phyloP scores from a whole-genome alignment of 2,113 vertebrate genomes.

The Columba janthina region DNA sequence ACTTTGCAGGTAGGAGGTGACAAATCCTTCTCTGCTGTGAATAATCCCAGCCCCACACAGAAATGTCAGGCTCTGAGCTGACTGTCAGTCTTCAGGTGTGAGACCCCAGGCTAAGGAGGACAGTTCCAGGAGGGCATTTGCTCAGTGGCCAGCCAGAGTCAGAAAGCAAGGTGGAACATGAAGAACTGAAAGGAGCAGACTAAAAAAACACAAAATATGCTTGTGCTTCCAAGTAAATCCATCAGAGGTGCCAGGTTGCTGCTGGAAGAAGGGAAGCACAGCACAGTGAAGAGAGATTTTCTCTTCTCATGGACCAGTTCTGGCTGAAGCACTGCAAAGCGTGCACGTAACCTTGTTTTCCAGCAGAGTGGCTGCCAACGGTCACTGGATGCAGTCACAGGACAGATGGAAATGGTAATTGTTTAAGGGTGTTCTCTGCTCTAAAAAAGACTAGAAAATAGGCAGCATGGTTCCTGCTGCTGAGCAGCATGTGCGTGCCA shows the following conservation, averaged over 20 bases:
- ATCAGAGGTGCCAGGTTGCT: not conserved
- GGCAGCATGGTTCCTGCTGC: not conserved
- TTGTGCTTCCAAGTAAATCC: not conserved
- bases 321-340: not conserved
- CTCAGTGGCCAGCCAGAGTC: not conserved
- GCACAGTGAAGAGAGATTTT: not conserved
- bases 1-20: not conserved
- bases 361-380: not conserved
- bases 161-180: not conserved
- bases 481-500: not conserved
- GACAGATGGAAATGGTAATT: not conserved
- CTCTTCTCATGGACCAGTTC: not conserved
- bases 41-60: not conserved
- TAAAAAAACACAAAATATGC: not conserved
- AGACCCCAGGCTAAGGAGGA: not conserved
- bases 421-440: not conserved
- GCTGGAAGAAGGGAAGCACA: not conserved
- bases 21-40: not conserved
- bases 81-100: not conserved
- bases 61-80: not conserved
- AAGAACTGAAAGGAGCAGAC: not conserved
- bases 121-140: not conserved
- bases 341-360: accelerated
- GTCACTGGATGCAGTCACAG: not conserved
- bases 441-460: not conserved